Conservation (phyloP, 2,113 vertebrate genomes). For the Myanophis thanlyinensis region DNA sequence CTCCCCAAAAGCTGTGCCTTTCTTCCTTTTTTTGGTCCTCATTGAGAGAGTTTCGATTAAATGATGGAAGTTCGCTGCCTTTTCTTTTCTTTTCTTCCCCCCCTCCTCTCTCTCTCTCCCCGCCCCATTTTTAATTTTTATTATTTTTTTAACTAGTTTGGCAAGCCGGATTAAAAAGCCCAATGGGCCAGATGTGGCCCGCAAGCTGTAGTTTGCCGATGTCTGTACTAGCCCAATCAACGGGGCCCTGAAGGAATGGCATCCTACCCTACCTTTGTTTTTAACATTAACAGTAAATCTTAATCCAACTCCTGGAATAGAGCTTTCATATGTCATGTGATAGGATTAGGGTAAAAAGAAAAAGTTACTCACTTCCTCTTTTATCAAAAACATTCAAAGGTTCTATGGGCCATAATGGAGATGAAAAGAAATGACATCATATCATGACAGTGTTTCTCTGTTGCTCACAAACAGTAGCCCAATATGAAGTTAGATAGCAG, state of each 20-base stretch:
- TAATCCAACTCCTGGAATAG: background rate
- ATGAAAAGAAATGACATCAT: background rate
- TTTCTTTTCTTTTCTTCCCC: no score
- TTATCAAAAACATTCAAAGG: background rate
- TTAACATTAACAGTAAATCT: background rate
- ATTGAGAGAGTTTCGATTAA: no score
- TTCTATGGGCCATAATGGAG: background rate
- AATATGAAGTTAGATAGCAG: background rate
- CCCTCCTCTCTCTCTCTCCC: no score
- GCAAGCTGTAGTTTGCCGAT: no score
- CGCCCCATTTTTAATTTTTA: no score
- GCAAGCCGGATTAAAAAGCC: no score
- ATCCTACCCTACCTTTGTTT: background rate
- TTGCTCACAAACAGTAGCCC: background rate
- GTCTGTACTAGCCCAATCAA: background rate
- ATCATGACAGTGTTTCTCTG: background rate
- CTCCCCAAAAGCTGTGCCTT: no score
- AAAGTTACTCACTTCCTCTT: background rate
- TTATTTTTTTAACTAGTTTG: no score
- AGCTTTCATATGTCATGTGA: background rate
- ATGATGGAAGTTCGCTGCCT: no score
- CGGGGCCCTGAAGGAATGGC: background rate
- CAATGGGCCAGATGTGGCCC: no score
- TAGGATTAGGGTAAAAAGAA: background rate
- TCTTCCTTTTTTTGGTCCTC: no score